Base-by-base conservation (phyloP, 2,113 vertebrate genomes). In the Coptodon rendalli region DNA sequence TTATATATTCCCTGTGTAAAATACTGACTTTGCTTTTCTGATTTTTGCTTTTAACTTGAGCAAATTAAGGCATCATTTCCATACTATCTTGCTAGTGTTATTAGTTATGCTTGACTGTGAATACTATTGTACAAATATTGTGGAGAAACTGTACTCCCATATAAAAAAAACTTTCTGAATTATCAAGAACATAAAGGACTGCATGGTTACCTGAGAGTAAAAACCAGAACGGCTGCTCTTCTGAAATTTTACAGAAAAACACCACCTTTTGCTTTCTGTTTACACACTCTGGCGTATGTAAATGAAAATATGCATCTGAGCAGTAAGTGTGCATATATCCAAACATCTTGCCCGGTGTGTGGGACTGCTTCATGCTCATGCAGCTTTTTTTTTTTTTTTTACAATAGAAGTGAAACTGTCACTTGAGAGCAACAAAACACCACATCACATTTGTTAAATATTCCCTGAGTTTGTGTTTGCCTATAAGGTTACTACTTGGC, bases 361-460 rank as follows among this genome's bases (percentile, higher is more conserved):
- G 73, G 10, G 45, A 52, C 48, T 78, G 53, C 43, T 73, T 78
- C 63, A 6, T 79, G 66, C 38, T 84, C 52, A 56, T 82, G 66
- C 63, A 61, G 24, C 83, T 43, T 45, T 81, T 66, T 38, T 66
- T 19, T 12, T 43, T 45, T 81, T 66, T 38, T 66, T 19, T 12
- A 78, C 78, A 85, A 54, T 53, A 12, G 10, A 14, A 73, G 71
- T 85, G 81, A 78, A 90, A 87, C 81, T 57, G 71, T 85, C 82
- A 87, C 50, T 85, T 45, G 68, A 61, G 80, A 87, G 92, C 76
- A 84, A 43, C 84, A 87, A 86, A 86, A 90, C 76, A 83, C 53
- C 87, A 84, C 48, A 81, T 84, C 79, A 63, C 80, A 84, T 90
- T 91, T 83, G 86, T 83, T 71, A 85, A 3, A 89, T 83, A 56